Base-by-base conservation (phyloP, 2,113 vertebrate genomes). In the Chelonoidis abingdonii region DNA sequence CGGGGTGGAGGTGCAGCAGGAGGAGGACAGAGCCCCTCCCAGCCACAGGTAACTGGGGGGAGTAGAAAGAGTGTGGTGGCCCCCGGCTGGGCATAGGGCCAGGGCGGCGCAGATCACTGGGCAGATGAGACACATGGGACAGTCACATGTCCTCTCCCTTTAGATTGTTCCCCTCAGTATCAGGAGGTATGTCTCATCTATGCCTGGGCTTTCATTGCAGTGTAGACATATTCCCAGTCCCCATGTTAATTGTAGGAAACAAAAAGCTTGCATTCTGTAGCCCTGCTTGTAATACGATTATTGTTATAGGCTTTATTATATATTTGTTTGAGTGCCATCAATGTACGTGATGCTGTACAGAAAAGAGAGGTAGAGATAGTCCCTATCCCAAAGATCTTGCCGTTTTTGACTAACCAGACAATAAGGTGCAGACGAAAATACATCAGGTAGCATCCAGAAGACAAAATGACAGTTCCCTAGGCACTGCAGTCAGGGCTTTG, bases 281-380 rank as follows among this genome's bases (percentile, higher is more conserved):
- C 2, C 38, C 11, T 76, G 72, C 54, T 87, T 82, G 31, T 50
- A 59, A 3, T 69, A 24, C 19, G 53, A 54, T 54, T 65, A 65
- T 83, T 93, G 47, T n/a, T 89, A 93, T 90, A 69, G 54, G 57
- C 93, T 87, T 91, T 80, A 19, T 62, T 92, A 93, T 59, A 72
- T 1, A 59, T 82, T 89, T 94, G 31, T 62, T 69, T 88, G 92
- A 84, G 41, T 44, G 24, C n/a, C 25, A 57, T 9, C 93, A 80
- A 86, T 84, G 29, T 9, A 0, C 84, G 11, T 54, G 9, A n/a
- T 2, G 50, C n/a, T 92, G 35, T 57, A 10, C 79, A 31, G 82
- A 49, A 2, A 84, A 38, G 87, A 88, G 85, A 62, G 59, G 38
- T n/a, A 80, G 65, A 21, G 0, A 0, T 21, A 88, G 78, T 16